phyloP scores from a whole-genome alignment of 2,797 vertebrate genomes.

The Lepidocolaptes lacrymiger region DNA sequence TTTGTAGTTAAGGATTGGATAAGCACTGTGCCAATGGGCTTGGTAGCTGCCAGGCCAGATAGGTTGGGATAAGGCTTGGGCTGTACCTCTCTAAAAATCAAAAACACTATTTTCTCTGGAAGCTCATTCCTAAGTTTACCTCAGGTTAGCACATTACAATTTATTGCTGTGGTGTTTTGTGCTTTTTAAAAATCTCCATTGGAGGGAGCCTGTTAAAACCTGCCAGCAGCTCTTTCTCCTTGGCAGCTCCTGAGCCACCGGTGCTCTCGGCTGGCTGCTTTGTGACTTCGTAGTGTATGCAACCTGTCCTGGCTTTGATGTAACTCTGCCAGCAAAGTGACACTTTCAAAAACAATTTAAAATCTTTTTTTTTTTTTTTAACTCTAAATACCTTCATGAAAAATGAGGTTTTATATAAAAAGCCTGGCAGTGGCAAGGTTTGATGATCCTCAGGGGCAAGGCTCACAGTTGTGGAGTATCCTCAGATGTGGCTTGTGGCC shows the following conservation, averaged over 20 bases:
- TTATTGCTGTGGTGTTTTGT: neutral
- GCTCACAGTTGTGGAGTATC: neutral
- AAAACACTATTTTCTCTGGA: neutral
- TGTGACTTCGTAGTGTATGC: neutral
- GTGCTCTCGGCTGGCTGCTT: neutral
- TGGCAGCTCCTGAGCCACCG: neutral
- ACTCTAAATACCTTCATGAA: neutral
- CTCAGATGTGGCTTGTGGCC: no score
- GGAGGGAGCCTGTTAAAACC: constrained; percentile 30
- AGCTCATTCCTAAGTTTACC: neutral
- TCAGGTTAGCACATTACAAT: neutral
- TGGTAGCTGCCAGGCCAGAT: neutral
- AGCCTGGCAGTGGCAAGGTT: neutral
- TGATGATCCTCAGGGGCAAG: neutral
- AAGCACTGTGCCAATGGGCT: neutral
- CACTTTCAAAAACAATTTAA: neutral
- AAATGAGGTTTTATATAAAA: neutral
- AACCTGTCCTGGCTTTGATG: neutral
- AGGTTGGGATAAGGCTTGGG: neutral
- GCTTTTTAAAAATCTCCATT: neutral
- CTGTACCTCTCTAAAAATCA: neutral
- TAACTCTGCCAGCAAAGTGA: neutral
- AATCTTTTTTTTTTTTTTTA: rapidly evolving
- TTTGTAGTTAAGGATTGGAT: neutral
- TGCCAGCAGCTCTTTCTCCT: neutral